Evolutionary conservation across 2,888 invertebrate species (phyloP).

Genomic region (Nasonovia ribisnigri): DNA sequence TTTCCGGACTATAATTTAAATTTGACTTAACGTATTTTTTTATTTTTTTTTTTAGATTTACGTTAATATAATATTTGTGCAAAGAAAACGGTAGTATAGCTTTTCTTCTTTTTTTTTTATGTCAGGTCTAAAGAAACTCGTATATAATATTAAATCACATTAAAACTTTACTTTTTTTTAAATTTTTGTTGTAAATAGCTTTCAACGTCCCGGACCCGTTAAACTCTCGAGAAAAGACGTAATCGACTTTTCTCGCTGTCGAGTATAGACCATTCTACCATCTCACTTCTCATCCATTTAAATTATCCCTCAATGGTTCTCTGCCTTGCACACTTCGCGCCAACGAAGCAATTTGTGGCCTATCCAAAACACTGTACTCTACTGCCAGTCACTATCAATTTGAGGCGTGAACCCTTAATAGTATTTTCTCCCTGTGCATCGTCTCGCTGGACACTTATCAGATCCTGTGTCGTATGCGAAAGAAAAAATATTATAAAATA

Average conservation of each 20-base stretch:
- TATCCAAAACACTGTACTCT: background rate
- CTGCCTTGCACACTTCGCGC: background rate
- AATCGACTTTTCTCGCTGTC: conserved; percentile 5
- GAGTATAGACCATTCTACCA: background rate
- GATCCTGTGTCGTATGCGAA: background rate
- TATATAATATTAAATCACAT: conserved; percentile 10
- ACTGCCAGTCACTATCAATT: conserved; percentile 11
- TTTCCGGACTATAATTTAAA: background rate
- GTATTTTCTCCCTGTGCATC: background rate
- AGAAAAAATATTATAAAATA: background rate
- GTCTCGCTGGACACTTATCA: background rate
- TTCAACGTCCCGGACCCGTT: background rate
- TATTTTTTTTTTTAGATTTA: background rate
- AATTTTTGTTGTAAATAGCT: background rate
- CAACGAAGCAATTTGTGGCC: conserved; percentile 6
- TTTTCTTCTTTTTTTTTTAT: background rate
- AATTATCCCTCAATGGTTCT: conserved; percentile 9
- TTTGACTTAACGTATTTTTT: conserved; percentile 2
- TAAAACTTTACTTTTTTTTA: conserved; percentile 7
- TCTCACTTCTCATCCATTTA: background rate
- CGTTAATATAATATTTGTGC: conserved; percentile 2
- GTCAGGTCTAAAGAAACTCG: conserved; percentile 14
- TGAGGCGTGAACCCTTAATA: background rate
- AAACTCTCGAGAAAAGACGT: conserved; percentile 14
- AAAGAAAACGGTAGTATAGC: background rate